These are phyloP conservation scores for Cisticola juncidis DNA, from an alignment of 2,113 vertebrate genomes.

Conservation along the genomic window DNA sequence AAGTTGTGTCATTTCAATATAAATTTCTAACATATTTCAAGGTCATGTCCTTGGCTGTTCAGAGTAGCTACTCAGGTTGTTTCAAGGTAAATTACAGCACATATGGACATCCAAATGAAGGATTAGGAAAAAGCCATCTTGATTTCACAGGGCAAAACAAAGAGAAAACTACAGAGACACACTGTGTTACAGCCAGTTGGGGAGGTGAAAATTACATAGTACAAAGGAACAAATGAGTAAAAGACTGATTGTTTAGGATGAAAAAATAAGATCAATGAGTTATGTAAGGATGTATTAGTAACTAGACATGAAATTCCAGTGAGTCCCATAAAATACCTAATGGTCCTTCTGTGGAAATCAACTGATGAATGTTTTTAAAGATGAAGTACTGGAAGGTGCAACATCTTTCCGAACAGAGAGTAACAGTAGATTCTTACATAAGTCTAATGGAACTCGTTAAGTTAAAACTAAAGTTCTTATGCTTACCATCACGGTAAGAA, in stretches of 20 bases:
- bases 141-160: neutral
- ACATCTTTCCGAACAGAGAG: neutral
- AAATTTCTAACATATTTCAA: neutral
- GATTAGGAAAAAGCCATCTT: neutral
- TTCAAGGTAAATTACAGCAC: neutral
- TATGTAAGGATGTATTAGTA: neutral
- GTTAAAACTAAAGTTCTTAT: neutral
- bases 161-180: neutral
- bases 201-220: neutral
- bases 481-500: neutral
- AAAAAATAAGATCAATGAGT: neutral
- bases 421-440: neutral
- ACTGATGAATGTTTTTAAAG: neutral
- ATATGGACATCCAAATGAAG: neutral
- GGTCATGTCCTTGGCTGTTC: neutral
- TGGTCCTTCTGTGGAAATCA: neutral
- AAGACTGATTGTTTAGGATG: neutral
- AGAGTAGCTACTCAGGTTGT: neutral
- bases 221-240: neutral
- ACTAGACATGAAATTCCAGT: neutral
- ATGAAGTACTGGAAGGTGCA: neutral
- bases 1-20: neutral
- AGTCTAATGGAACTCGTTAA: neutral
- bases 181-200: neutral
- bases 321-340: accelerated